A percentile compares a stretch with the other conserved stretches of the same genome.
These are phyloP conservation scores for Xerus rutilus DNA, from an alignment of 2,797 vertebrate genomes.

Conservation along the genomic window DNA sequence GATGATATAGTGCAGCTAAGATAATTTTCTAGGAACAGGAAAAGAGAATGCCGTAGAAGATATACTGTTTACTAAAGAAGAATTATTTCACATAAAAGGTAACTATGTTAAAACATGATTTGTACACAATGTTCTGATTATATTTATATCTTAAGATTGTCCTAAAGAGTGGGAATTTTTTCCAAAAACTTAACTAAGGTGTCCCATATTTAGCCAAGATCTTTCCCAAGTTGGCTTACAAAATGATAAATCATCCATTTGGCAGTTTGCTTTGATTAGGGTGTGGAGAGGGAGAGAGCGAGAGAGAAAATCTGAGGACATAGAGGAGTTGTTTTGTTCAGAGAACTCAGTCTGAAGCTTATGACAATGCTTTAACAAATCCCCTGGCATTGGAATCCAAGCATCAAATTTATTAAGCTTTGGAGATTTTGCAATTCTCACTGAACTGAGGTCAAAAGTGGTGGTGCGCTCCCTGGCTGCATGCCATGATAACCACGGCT, in stretches of 20 bases:
- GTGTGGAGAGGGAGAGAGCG: too few species aligned
- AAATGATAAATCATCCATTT: slow-evolving; percentile 14
- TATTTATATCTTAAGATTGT: slow-evolving; percentile 58
- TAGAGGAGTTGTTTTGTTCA: slow-evolving; percentile 55
- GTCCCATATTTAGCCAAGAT: slow-evolving; percentile 22
- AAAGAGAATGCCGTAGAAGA: not conserved
- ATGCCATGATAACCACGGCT: slow-evolving; percentile 55
- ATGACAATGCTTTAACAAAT: slow-evolving; percentile 35
- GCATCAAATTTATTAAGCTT: slow-evolving; percentile 72
- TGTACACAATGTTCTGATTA: not conserved
- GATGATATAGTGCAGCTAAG: not conserved
- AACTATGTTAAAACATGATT: slow-evolving; percentile 43
- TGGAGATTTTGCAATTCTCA: slow-evolving; percentile 54
- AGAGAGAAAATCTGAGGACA: not conserved
- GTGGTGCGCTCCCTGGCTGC: not conserved
- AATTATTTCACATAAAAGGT: slow-evolving; percentile 2
- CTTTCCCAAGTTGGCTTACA: slow-evolving; percentile 12
- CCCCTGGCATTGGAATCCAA: slow-evolving; percentile 61
- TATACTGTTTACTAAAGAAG: slow-evolving; percentile 11
- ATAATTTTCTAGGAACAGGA: slow-evolving; percentile 4
- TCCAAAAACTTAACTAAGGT: not conserved
- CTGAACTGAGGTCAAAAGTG: slow-evolving; percentile 65
- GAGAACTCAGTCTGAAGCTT: slow-evolving; percentile 59
- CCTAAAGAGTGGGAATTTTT: slow-evolving; percentile 24
- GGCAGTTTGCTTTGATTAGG: slow-evolving; percentile 11